Percentiles rank a stretch among this genome's conserved stretches.
These are phyloP conservation scores for Myrmecophaga tridactyla DNA, from an alignment of 2,113 vertebrate species.

Conservation along the genomic window DNA sequence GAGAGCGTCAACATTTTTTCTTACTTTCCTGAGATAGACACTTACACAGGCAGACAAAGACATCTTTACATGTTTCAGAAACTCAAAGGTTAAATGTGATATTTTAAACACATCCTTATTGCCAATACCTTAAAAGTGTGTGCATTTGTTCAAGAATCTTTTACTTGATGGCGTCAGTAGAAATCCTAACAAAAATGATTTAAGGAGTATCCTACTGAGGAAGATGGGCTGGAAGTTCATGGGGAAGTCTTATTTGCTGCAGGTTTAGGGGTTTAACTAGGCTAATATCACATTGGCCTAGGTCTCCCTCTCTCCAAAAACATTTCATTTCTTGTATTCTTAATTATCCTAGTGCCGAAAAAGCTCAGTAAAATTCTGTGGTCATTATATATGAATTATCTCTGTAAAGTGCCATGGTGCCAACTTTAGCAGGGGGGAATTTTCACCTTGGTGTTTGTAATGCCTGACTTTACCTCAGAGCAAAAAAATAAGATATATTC, in stretches of 20 bases:
- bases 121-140: background rate
- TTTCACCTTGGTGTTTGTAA: background rate
- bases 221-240: background rate
- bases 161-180: background rate
- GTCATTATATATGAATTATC: background rate
- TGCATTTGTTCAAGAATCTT: background rate
- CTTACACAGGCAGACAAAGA: background rate
- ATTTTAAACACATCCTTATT: background rate
- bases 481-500: background rate
- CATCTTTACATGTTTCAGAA: background rate
- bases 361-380: background rate
- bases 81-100: background rate
- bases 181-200: background rate
- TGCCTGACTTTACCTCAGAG: background rate
- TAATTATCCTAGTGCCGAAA: background rate
- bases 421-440: background rate
- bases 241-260: background rate
- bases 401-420: too few relatives aligned
- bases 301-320: background rate
- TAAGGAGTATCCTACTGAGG: background rate
- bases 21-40: constrained; percentile 32
- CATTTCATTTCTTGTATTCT: background rate
- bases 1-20: constrained; percentile 24
- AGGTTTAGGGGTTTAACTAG: background rate
- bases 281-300: background rate